phyloP scores from a whole-genome alignment of 2,888 invertebrate genomes.

The Nudaria mundana region DNA sequence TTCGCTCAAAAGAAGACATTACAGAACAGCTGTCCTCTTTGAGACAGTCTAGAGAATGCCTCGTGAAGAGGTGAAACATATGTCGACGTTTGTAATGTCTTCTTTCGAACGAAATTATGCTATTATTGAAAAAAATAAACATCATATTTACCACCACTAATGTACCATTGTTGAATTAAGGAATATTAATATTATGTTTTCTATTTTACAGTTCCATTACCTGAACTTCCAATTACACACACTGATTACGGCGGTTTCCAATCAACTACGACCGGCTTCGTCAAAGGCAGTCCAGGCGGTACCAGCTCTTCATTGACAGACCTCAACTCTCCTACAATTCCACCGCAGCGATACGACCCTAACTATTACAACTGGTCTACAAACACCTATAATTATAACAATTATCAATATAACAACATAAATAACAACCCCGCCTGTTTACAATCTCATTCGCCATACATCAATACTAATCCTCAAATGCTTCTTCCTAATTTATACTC shows the following conservation, averaged over 20 bases:
- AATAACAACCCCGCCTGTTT: conserved; percentile 77
- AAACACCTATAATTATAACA: conserved; percentile 85
- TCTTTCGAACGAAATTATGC: too few species aligned
- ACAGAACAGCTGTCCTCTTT: too few species aligned
- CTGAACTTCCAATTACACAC: conserved; percentile 78
- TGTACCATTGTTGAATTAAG: too few species aligned
- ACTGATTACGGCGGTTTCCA: conserved; percentile 69
- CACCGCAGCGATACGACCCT: conserved; percentile 73
- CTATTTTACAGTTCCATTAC: conserved; percentile 62
- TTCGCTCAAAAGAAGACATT: too few species aligned
- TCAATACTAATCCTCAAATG: conserved; percentile 84
- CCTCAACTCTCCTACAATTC: conserved; percentile 59
- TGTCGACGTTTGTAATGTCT: too few species aligned
- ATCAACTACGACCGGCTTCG: conserved; percentile 54
- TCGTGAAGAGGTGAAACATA: too few species aligned
- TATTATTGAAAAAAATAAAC: too few species aligned
- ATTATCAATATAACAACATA: conserved; percentile 85
- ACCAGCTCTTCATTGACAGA: conserved; percentile 66
- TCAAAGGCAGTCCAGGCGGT: conserved; percentile 63
- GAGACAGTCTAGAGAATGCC: too few species aligned
- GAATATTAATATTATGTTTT: too few species aligned
- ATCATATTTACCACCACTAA: too few species aligned
- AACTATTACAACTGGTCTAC: conserved; percentile 83
- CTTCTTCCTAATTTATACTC: conserved; percentile 90
- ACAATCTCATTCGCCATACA: conserved; percentile 82